Evolutionary conservation across 2,888 invertebrate species (phyloP).

Genomic region (Phengaris arion): DNA sequence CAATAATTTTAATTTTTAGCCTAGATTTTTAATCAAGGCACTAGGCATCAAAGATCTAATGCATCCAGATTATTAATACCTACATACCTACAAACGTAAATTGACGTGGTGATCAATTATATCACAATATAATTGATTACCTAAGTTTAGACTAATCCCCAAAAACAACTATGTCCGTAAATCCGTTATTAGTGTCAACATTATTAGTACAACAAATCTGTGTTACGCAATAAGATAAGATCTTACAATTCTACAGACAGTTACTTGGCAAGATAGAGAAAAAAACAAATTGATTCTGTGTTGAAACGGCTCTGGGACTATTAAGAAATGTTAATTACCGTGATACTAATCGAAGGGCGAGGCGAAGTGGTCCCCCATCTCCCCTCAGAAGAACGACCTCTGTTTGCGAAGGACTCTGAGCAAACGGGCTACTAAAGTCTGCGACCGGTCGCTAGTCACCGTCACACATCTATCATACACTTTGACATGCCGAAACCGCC

Average conservation of each 20-base stretch:
- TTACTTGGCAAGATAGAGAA: constrained; percentile 11
- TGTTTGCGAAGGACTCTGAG: not conserved
- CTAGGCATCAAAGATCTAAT: not conserved
- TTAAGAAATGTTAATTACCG: constrained; percentile 30
- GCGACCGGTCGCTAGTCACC: not conserved
- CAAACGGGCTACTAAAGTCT: not conserved
- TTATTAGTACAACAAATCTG: constrained; percentile 8
- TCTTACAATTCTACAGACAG: not conserved
- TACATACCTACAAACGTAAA: not conserved
- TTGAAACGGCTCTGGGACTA: constrained; percentile 11
- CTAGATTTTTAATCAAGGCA: not conserved
- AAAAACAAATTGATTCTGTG: constrained; percentile 17
- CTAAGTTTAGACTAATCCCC: not conserved
- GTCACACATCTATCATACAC: not conserved
- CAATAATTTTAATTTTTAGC: not conserved
- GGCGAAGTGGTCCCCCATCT: constrained; percentile 1
- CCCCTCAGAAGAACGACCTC: not conserved
- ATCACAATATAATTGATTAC: not conserved
- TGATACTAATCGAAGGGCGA: constrained; percentile 30
- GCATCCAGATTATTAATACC: not conserved
- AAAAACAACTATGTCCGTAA: not conserved
- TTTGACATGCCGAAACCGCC: not conserved
- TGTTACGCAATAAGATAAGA: constrained; percentile 8
- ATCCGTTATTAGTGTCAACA: not conserved
- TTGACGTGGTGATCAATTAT: too few species aligned